Percentiles rank a stretch among this genome's conserved stretches.
phyloP scores from a whole-genome alignment of 2,797 vertebrate genomes.

The Clarias fuscus region DNA sequence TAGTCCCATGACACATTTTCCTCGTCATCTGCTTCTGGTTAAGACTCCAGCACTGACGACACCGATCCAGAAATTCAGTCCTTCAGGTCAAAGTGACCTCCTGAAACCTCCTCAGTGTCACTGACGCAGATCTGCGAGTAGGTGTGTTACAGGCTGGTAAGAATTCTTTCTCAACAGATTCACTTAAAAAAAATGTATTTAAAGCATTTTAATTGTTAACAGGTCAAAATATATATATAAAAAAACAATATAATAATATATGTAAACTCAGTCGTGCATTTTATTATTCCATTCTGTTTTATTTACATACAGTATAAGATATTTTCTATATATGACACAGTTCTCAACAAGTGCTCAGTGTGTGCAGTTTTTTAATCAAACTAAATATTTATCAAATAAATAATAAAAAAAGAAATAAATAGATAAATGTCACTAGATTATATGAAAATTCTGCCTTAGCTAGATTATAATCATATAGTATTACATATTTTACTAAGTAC shows the following conservation, averaged over 20 bases:
- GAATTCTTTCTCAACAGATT: neutral
- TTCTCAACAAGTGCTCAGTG: neutral
- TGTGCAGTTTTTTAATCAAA: neutral
- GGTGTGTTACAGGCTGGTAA: neutral
- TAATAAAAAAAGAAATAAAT: neutral
- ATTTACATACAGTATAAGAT: no score
- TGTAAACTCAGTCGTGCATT: neutral
- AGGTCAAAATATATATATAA: neutral
- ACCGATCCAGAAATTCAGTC: constrained; percentile 4
- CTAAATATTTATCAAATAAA: neutral
- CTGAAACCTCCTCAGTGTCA: neutral
- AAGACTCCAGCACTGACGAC: constrained; percentile 35
- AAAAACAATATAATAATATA: neutral
- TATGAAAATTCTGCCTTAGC: neutral
- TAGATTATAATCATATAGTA: neutral
- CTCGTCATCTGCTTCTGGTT: constrained; percentile 45
- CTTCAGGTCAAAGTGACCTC: neutral
- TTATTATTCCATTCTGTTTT: neutral
- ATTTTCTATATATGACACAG: neutral
- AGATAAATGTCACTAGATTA: neutral
- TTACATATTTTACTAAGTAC: no score
- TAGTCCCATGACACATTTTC: neutral
- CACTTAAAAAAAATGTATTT: neutral
- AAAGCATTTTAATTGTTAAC: neutral
- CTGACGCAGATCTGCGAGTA: neutral